These are phyloP conservation scores for Pedionomus torquatus DNA, from an alignment of 2,113 vertebrate genomes.

Conservation along the genomic window DNA sequence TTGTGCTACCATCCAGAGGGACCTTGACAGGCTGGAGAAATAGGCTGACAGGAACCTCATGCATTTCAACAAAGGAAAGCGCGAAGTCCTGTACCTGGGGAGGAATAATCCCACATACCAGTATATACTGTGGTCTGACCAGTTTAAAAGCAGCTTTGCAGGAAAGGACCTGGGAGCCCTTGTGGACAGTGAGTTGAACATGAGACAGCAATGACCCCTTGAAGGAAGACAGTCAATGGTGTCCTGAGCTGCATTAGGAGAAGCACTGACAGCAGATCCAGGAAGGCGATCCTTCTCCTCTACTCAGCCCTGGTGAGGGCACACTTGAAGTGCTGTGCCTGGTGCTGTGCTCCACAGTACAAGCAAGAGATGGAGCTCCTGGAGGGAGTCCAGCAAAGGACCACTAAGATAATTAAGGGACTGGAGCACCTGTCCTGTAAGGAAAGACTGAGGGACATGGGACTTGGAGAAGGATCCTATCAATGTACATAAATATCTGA, in stretches of 20 bases:
- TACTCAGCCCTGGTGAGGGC: background rate
- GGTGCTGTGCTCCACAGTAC: background rate
- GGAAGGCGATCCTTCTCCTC: background rate
- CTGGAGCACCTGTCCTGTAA: background rate
- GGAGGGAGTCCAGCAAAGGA: background rate
- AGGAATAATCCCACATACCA: background rate
- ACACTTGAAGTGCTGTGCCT: background rate
- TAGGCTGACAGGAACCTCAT: background rate
- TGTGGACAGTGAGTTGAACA: background rate
- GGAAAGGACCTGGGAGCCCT: background rate
- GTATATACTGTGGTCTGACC: background rate
- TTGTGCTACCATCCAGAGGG: background rate
- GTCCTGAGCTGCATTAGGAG: background rate
- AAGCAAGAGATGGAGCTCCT: background rate
- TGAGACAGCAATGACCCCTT: background rate
- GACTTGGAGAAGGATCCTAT: background rate
- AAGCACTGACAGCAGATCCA: fast-evolving
- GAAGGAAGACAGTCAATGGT: fast-evolving
- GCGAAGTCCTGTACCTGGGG: background rate
- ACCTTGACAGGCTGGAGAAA: background rate
- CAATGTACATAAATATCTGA: background rate
- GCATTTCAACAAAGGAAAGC: background rate
- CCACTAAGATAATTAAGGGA: background rate
- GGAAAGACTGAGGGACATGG: background rate
- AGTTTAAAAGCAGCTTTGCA: background rate